Conservation (phyloP, 2,113 vertebrate species). For the Microtus pennsylvanicus region DNA sequence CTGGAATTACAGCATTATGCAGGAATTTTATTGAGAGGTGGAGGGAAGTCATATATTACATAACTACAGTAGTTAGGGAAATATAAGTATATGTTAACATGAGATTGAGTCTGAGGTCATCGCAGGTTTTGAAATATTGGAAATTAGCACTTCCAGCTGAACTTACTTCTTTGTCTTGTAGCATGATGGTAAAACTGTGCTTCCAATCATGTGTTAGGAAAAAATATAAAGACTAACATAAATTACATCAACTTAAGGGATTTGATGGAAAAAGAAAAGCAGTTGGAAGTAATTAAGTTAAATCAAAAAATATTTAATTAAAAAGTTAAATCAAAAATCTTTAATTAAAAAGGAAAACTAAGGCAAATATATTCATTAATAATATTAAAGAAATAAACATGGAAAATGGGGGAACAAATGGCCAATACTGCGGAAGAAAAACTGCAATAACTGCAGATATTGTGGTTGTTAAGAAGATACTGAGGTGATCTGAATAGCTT, state of each 20-base stretch:
- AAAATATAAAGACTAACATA: constrained; percentile 7
- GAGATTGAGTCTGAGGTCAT: neutral
- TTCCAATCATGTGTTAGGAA: neutral
- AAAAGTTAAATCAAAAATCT: neutral
- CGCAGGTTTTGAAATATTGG: neutral
- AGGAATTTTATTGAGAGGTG: neutral
- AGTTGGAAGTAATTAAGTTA: neutral
- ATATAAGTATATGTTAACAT: neutral
- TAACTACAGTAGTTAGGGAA: neutral
- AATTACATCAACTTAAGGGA: neutral
- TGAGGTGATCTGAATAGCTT: neutral
- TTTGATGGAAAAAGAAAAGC: neutral
- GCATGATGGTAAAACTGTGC: neutral
- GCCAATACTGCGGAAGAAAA: neutral
- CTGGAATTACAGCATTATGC: neutral
- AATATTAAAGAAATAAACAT: constrained; percentile 5
- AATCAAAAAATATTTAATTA: neutral
- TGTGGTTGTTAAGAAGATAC: neutral
- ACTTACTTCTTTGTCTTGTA: neutral
- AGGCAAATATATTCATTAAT: neutral
- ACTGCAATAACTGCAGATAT: neutral
- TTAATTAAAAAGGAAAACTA: neutral
- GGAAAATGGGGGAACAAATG: neutral
- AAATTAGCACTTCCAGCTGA: neutral
- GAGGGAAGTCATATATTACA: neutral